Evolutionary conservation across 2,797 vertebrate species (phyloP), one percentile per base, ranked within the genome.

Genomic region (Typhlichthys eigenmanni): DNA sequence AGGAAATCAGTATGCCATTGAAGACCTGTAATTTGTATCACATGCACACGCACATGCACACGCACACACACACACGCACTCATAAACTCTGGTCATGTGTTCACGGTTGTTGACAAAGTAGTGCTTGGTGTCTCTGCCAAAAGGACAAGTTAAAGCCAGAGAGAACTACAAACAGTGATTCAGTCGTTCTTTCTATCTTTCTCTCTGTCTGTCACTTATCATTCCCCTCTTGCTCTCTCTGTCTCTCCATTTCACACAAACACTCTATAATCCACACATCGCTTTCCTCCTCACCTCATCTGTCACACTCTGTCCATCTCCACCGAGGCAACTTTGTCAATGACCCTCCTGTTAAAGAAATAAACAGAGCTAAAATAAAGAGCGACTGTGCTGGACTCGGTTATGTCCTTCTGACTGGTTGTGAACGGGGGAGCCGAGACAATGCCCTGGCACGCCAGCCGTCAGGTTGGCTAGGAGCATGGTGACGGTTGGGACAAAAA

Each of bases 361-460:
- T 79, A 89, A 87, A 83, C 74, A 61, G 64, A 4, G 11, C 62
- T 63, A 63, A 75, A 86, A 69, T 78, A 66, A 77, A 75, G 79
- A 67, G 59, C 12, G 49, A 59, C 83, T 88, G 72, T 85, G 75
- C 73, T 80, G 51, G 34, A 38, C 72, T 75, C 24, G 24, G 68
- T 70, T 72, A 69, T 79, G 51, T 52, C 11, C 48, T 50, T 13
- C 34, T 38, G 34, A 13, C 60, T 50, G 66, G 65, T 75, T 86
- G 69, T 89, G 86, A 90, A 89, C 87, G 88, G 87, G 73, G 78
- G 81, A 89, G 70, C 89, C 24, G 3, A 89, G 87, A 88, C 81
- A 73, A 72, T 64, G 82, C 0, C 53, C 74, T 89, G 88, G 87
- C 88, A 85, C 66, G 47, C 53, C 63, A 67, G 74, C 66, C 62